Base-by-base conservation (phyloP, 2,797 vertebrate genomes). In the Pseudotriccus pelzelni region DNA sequence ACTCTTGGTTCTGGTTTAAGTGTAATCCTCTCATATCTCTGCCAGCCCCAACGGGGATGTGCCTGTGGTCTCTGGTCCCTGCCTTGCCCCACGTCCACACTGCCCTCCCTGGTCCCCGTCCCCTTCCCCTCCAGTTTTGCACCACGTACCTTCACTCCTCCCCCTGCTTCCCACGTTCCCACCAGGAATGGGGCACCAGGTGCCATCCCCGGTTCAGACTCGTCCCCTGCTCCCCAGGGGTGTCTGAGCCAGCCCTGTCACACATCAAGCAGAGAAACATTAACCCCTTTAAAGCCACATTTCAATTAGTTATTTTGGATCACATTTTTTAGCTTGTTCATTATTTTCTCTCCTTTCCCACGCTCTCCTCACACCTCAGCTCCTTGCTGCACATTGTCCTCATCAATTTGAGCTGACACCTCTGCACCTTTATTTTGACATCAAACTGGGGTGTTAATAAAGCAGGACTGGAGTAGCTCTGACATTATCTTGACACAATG, bases 401-500 rank as follows among this genome's bases (percentile, higher is more conserved):
- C 44, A 8, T 76, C 84, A 86, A 69, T 70, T 34, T 16, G 21
- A 94, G 80, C 63, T 67, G 70, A 53, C 55, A 44, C 27, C 12
- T 63, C 59, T 32, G 44, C 70, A 76, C 67, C 89, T 93, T 67
- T 86, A 27, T 84, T 92, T 93, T 90, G 70, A 70, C 89, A 90
- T 81, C 63, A 91, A 60, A 87, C 44, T 30, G 28, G 27, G 28
- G 24, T 60, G 69, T 94, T 95, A 89, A 82, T 67, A 58, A 91
- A 94, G 64, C 50, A 74, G 60, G 37, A 23, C 67, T 44, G 68
- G 84, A 92, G 78, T 58, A 50, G 59, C 73, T 84, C 72, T 91
- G 94, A 52, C 90, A 69, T 96, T 92, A 84, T 76, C 76, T 84
- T 70, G 69, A 88, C 87, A 70, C 6, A 21, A 56, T 39, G 83